Base-by-base conservation (phyloP, 2,888 invertebrate genomes). In the Melipona beecheii region DNA sequence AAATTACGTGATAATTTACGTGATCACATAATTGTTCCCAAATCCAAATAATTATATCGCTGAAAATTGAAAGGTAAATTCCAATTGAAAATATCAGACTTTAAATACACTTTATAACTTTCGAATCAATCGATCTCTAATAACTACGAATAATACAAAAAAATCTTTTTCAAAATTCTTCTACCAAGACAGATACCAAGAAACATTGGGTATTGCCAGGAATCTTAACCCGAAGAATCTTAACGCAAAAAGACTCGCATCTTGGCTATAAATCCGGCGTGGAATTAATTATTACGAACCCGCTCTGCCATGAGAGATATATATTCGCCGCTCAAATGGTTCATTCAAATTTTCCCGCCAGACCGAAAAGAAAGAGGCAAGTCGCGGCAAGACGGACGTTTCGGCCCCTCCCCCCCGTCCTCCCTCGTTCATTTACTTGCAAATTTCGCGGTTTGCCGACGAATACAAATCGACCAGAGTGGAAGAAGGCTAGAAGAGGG, bases 391-490 rank as follows among this genome's bases (percentile, higher is more conserved):
- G 85, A 84, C 78, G 85, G 78, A 82, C 82, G 81, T 89, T 83
- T 79, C 75, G 75, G 70, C 72, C 21, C 87, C 81, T 74, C 75
- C 75, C 81, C 75, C 75, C 75, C 75, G 1, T 69, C 19, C n/a
- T 43, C 52, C 24, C 11, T 19, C 78, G 78, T 89, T 89, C 86
- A 83, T 89, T 89, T 87, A 89, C 87, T 87, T 87, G 87, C 89
- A 89, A 89, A 89, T 89, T 84, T 81, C 81, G 81, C 81, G 84
- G 80, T 80, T 81, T 73, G 74, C 70, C 82, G 78, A 71, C 88
- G 84, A 81, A 83, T 78, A 76, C 78, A 81, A 80, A 84, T 84
- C 82, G 70, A 19, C 13, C 54, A 36, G 9, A 9, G 43, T 1
- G 43, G 49, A 15, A 36, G 31, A 49, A 27, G 17, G 27, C 19